A percentile compares a stretch with the other conserved stretches of the same genome.
phyloP scores from a whole-genome alignment of 2,888 invertebrate species.

The Sialis lutaria region DNA sequence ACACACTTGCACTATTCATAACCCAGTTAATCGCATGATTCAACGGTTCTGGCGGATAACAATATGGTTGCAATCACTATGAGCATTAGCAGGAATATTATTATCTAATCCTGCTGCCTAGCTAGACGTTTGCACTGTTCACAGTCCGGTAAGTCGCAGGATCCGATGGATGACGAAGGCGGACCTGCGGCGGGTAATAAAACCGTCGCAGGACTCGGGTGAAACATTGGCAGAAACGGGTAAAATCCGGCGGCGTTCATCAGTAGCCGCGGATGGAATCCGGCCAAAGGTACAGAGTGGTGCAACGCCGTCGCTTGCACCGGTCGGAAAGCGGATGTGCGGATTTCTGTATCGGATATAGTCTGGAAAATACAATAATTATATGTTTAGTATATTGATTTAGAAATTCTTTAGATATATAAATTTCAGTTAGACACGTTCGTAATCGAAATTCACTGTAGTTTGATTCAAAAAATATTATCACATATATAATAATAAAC shows the following conservation, averaged over 20 bases:
- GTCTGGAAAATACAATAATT: slow-evolving; percentile 11
- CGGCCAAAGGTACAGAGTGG: neutral
- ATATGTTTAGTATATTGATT: slow-evolving; percentile 2
- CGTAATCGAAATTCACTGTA: no score
- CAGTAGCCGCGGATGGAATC: slow-evolving; percentile 12
- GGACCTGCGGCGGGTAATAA: neutral
- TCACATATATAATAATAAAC: no score
- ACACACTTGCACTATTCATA: slow-evolving; percentile 3
- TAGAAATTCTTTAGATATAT: no score
- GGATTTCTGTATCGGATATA: slow-evolving; percentile 17
- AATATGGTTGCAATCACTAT: neutral
- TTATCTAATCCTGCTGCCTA: no score
- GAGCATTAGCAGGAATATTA: no score
- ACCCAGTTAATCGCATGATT: neutral
- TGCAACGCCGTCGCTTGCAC: neutral
- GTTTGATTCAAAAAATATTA: no score
- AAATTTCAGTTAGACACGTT: no score
- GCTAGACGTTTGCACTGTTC: slow-evolving; percentile 2
- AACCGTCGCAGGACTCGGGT: neutral
- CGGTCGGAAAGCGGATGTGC: slow-evolving; percentile 17
- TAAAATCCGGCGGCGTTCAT: slow-evolving; percentile 23
- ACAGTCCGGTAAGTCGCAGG: slow-evolving; percentile 1
- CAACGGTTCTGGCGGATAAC: neutral
- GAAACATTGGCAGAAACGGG: slow-evolving; percentile 24
- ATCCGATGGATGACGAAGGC: neutral